Percentiles rank a stretch among this genome's conserved stretches.
These are phyloP conservation scores for Excalfactoria chinensis DNA, from an alignment of 2,113 vertebrate genomes.

Conservation along the genomic window DNA sequence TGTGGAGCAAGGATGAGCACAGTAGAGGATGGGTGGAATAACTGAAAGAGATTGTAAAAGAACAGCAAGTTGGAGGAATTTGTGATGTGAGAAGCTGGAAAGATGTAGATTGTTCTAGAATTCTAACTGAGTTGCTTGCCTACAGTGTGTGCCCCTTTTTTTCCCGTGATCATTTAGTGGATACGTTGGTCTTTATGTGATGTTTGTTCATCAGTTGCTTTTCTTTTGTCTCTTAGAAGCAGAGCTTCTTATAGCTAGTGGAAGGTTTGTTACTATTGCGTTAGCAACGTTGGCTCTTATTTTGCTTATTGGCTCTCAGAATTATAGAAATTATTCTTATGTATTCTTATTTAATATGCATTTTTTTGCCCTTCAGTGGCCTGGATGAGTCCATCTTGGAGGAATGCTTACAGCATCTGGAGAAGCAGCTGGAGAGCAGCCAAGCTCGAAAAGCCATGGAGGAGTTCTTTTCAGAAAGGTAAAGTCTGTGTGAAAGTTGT, in stretches of 20 bases:
- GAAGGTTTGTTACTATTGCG: not conserved
- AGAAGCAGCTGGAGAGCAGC: conserved; percentile 95
- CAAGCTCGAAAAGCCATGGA: conserved; percentile 98
- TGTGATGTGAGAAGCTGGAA: not conserved
- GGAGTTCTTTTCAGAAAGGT: conserved; percentile 98
- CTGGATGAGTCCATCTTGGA: conserved; percentile 95
- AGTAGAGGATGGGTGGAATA: not conserved
- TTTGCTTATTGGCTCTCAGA: not conserved
- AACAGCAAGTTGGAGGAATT: not conserved
- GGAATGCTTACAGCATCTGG: conserved; percentile 95
- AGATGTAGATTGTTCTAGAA: not conserved
- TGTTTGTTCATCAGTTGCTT: not conserved
- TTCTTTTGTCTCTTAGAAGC: not conserved
- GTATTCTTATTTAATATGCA: not conserved
- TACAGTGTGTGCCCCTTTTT: not conserved
- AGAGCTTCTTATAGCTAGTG: not conserved
- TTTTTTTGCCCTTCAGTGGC: conserved; percentile 80
- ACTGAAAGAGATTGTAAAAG: not conserved
- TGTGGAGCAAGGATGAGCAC: not conserved
- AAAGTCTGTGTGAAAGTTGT: not conserved
- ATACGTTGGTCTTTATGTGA: not conserved
- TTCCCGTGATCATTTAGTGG: not conserved
- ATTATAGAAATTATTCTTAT: not conserved
- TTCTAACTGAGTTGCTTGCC: not conserved
- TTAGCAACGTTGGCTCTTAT: not conserved